Base-by-base conservation (phyloP, 1,140 invertebrate genomes). In the Plectrocnemia conspersa region DNA sequence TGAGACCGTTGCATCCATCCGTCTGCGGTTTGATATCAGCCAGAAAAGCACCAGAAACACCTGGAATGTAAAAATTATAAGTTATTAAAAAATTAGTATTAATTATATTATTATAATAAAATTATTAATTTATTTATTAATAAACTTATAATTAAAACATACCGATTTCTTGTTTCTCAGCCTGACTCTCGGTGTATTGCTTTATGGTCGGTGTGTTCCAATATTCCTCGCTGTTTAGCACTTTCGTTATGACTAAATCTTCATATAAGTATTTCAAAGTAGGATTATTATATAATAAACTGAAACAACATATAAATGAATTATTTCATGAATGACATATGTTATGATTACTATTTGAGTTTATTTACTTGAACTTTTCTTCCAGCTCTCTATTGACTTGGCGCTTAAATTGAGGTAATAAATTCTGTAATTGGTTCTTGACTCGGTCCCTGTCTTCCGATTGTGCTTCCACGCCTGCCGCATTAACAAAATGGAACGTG, bases 401-500 rank as follows among this genome's bases (percentile, higher is more conserved):
- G 63, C 86, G 78, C 67, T 94, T 91, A 69, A 98, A 98, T 69
- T 93, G 92, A n/a, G 94, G 93, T 59, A 99, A 72, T 24, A 98
- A 74, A 65, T 92, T 84, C 64, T 93, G 88, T 42, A 99, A 74
- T 44, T 93, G 74, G 65, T 96, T 91, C 73, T 98, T 99, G 0
- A 98, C 91, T 62, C 86, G 79, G 71, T 98, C 93, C 45, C 97
- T 76, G 66, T 98, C 95, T 59, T 84, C 82, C 1, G 95, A 77
- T 73, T 97, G 93, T 1, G 82, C 82, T 25, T 86, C 82, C 16
- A 83, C 73, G 3, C 91, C 90, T 60, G 81, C 82, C 25, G 87
- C 84, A 75, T 97, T 95, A 32, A 91, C 88, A 77, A 99, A 99
- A 68, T 98, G 96, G 78, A 99, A 99, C 24, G 95, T 98, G 1